Evolutionary conservation across 2,113 vertebrate genomes (phyloP).

Genomic region (Catharus fuscescens): DNA sequence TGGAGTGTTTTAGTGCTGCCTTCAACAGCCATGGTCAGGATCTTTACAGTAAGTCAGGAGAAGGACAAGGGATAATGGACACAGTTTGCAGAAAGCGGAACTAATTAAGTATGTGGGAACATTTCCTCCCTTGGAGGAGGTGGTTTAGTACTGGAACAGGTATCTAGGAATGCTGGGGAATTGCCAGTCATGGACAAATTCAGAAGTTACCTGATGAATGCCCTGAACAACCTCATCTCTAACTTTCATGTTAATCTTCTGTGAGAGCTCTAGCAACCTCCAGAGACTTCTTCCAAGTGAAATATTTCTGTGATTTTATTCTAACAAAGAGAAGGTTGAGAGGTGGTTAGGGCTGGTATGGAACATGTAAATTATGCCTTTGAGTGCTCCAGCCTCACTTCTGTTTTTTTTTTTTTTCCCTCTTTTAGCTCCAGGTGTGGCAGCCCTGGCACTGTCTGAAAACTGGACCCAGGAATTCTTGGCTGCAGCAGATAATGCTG

Average conservation of each 20-base stretch:
- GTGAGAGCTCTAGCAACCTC: neutral
- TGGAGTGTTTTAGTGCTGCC: neutral
- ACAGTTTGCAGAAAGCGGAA: neutral
- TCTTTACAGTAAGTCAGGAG: neutral
- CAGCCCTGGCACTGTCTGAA: constrained; percentile 93
- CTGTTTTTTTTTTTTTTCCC: neutral
- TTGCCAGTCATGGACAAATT: neutral
- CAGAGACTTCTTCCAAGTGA: neutral
- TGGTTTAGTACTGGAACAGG: neutral
- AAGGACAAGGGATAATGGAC: neutral
- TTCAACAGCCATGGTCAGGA: neutral
- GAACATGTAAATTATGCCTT: neutral
- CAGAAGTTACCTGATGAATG: neutral
- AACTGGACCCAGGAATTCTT: constrained; percentile 95
- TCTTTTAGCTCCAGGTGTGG: constrained; percentile 89
- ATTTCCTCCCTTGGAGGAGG: neutral
- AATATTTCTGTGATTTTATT: neutral
- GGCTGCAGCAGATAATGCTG: constrained; percentile 78
- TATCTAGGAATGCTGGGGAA: neutral
- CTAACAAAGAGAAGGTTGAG: neutral
- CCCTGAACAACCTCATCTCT: neutral
- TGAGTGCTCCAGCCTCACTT: neutral
- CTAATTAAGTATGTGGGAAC: neutral
- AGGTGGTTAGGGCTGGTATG: neutral
- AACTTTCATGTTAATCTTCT: neutral